phyloP scores from a whole-genome alignment of 2,888 invertebrate genomes.

The Ennomos erosarius region DNA sequence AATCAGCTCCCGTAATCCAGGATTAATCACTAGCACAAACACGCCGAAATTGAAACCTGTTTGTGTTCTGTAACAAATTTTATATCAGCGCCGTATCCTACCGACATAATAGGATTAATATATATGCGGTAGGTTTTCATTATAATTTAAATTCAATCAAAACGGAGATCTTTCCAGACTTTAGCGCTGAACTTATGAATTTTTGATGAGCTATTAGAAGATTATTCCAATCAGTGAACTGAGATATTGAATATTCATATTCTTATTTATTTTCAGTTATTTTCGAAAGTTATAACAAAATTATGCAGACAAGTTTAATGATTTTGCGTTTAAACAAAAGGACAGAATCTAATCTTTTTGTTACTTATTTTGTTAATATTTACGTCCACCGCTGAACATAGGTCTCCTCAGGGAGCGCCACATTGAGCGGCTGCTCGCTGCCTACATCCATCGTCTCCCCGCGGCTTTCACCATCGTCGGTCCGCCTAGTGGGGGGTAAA shows the following conservation, averaged over 20 bases:
- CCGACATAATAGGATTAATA: constrained; percentile 14
- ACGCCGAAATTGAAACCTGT: constrained; percentile 1
- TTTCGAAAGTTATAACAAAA: neutral
- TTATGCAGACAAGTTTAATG: constrained; percentile 8
- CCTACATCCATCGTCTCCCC: too few relatives aligned
- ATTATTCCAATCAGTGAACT: constrained; percentile 13
- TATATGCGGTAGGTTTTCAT: constrained; percentile 13
- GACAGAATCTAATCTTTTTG: too few relatives aligned
- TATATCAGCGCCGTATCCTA: constrained; percentile 10
- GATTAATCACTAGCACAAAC: constrained; percentile 12
- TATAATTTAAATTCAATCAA: constrained; percentile 26
- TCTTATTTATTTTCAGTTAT: neutral
- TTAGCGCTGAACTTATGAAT: constrained; percentile 5
- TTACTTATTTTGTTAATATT: too few relatives aligned
- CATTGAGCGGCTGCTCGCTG: too few relatives aligned
- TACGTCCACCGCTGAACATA: too few relatives aligned
- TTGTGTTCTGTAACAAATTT: constrained; percentile 11
- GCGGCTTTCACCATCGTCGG: too few relatives aligned
- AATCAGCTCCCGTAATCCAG: constrained; percentile 3
- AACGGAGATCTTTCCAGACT: constrained; percentile 3
- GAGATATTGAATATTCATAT: constrained; percentile 7
- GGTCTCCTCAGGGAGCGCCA: too few relatives aligned
- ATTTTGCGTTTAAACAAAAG: constrained; percentile 40
- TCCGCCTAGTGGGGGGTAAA: too few relatives aligned
- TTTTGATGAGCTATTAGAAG: constrained; percentile 9